Percentiles rank a stretch among this genome's conserved stretches.
Evolutionary conservation across 2,113 vertebrate species (phyloP).

Genomic region (Silurus asotus): DNA sequence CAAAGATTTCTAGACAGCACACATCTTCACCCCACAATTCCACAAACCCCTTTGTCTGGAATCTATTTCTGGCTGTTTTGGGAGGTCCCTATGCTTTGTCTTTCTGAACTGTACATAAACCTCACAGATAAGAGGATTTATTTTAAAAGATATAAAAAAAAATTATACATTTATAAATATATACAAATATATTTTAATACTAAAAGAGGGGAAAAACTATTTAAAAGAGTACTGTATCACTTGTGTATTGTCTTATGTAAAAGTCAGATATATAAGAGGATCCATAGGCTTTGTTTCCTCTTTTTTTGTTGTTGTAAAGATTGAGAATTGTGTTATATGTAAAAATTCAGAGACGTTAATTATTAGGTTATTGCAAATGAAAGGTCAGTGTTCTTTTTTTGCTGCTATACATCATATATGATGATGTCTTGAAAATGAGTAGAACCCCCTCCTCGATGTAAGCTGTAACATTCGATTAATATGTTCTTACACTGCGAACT

Average conservation of each 20-base stretch:
- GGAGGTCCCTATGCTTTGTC: constrained; percentile 53
- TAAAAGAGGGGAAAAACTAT: constrained; percentile 79
- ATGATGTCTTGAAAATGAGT: constrained; percentile 77
- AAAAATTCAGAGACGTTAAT: constrained; percentile 64
- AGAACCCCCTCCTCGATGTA: constrained; percentile 64
- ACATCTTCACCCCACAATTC: constrained; percentile 33
- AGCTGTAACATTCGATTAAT: constrained; percentile 35
- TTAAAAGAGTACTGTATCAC: constrained; percentile 84
- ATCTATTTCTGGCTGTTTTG: constrained; percentile 55
- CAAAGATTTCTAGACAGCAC: constrained; percentile 73
- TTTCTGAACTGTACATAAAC: constrained; percentile 72
- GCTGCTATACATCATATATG: constrained; percentile 79
- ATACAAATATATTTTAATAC: constrained; percentile 84
- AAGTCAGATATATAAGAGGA: constrained; percentile 74
- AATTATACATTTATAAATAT: constrained; percentile 76
- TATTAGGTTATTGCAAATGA: constrained; percentile 77
- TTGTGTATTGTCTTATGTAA: constrained; percentile 79
- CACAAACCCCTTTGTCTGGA: constrained; percentile 47
- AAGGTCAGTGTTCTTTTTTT: constrained; percentile 78
- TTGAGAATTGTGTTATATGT: constrained; percentile 76
- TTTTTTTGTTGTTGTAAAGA: constrained; percentile 65
- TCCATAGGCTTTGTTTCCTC: constrained; percentile 58
- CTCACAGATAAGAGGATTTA: constrained; percentile 72
- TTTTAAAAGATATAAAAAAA: constrained; percentile 70
- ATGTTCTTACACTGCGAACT: constrained; percentile 39